These are phyloP conservation scores for Heliconius eleuchia DNA, from an alignment of 1,140 invertebrate genomes.

Conservation along the genomic window DNA sequence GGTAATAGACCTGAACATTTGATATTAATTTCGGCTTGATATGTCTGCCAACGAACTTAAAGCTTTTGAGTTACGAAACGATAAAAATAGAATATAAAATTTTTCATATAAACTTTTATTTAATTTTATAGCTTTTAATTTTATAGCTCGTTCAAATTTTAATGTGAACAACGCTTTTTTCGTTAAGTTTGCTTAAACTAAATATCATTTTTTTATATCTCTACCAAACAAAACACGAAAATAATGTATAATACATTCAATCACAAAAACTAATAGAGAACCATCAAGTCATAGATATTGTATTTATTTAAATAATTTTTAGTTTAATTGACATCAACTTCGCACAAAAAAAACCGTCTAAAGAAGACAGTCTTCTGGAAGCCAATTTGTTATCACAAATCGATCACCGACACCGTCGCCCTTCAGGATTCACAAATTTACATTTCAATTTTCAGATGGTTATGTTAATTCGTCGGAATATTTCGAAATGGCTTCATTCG, in stretches of 20 bases:
- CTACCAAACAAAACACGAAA: background rate
- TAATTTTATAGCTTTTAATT: too few relatives aligned
- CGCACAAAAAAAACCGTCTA: slow-evolving; percentile 25
- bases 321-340: background rate
- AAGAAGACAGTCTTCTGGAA: slow-evolving; percentile 20
- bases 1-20: too few relatives aligned
- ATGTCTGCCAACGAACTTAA: too few relatives aligned
- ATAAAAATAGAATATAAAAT: too few relatives aligned
- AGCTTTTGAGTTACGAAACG: too few relatives aligned
- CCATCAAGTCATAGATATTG: background rate
- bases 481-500: slow-evolving; percentile 33
- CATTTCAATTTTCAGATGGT: slow-evolving; percentile 41
- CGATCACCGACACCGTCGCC: slow-evolving; percentile 29
- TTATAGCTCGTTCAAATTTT: too few relatives aligned
- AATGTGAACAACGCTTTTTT: too few relatives aligned
- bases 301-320: slow-evolving; percentile 1
- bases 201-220: too few relatives aligned
- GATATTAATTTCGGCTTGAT: too few relatives aligned
- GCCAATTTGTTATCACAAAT: slow-evolving; percentile 39
- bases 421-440: slow-evolving; percentile 38
- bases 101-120: too few relatives aligned
- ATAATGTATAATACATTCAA: background rate
- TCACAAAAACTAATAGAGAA: background rate
- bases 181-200: too few relatives aligned
- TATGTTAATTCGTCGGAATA: slow-evolving; percentile 37